Conservation (phyloP, 2,888 invertebrate species). For the Microlaimidae sp. region DNA sequence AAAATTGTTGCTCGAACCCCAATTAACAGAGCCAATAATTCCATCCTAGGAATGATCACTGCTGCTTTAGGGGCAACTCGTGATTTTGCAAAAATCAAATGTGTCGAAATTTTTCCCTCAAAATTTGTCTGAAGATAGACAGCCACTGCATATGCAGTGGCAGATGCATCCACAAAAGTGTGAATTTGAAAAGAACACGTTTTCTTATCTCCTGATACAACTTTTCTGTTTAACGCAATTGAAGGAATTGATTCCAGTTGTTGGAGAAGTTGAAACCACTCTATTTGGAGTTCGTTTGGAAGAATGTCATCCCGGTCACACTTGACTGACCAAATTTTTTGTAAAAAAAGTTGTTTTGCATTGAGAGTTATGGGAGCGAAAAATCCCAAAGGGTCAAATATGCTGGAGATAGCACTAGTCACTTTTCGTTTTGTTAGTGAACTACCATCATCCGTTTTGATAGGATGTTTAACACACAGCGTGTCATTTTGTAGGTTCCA, state of each 20-base stretch:
- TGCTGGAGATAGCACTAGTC: background rate
- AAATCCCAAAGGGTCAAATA: slow-evolving; percentile 1
- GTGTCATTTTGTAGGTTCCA: slow-evolving; percentile 1
- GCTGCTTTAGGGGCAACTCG: too few relatives aligned
- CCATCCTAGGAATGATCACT: too few relatives aligned
- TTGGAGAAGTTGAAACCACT: too few relatives aligned
- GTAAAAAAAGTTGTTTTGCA: background rate
- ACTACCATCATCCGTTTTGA: background rate
- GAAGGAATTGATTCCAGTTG: too few relatives aligned
- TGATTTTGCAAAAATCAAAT: too few relatives aligned
- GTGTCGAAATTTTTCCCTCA: too few relatives aligned
- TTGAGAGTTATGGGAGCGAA: background rate
- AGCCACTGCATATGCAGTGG: background rate
- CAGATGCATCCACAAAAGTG: background rate
- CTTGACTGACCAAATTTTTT: background rate
- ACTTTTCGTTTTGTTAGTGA: background rate
- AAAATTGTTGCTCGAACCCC: too few relatives aligned
- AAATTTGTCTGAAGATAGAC: background rate
- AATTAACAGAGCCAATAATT: too few relatives aligned
- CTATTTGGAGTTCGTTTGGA: background rate
- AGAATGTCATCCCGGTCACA: background rate
- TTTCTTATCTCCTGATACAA: too few relatives aligned
- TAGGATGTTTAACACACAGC: background rate
- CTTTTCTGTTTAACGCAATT: too few relatives aligned
- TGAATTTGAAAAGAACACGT: too few relatives aligned